These are phyloP conservation scores for Junonia oenone DNA, from an alignment of 2,888 invertebrate genomes.

Conservation along the genomic window DNA sequence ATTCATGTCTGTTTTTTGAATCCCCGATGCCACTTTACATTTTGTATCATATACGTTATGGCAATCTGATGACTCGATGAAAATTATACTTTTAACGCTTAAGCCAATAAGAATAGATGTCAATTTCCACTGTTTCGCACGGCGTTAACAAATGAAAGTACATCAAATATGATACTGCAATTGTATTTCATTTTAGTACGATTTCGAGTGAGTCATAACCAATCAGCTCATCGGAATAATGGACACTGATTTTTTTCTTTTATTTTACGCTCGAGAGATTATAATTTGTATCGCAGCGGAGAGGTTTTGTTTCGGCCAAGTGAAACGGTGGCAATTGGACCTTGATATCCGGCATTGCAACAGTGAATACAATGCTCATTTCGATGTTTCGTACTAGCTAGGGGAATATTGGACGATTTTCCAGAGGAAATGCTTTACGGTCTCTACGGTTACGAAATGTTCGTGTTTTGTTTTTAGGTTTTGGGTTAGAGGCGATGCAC, in stretches of 20 bases:
- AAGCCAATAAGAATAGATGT: not conserved
- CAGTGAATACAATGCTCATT: conserved; percentile 25
- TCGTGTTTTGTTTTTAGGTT: not conserved
- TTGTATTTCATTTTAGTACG: conserved; percentile 6
- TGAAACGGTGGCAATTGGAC: conserved; percentile 72
- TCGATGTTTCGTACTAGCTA: conserved; percentile 4
- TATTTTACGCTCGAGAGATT: conserved; percentile 36
- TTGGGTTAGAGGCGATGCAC: not conserved
- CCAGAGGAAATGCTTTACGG: conserved; percentile 1
- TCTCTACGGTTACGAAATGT: not conserved
- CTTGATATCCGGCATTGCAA: conserved; percentile 63
- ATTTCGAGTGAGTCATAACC: conserved; percentile 20
- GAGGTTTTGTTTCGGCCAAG: conserved; percentile 63
- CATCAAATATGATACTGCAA: conserved; percentile 8
- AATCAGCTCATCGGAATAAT: conserved; percentile 24
- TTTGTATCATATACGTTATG: not conserved
- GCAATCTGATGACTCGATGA: not conserved
- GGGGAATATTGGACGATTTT: conserved; percentile 1
- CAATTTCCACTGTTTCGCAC: not conserved
- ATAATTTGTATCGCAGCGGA: conserved; percentile 32
- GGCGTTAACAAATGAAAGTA: conserved; percentile 13
- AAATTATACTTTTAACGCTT: not conserved
- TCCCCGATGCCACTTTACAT: not conserved
- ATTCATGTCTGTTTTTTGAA: not conserved
- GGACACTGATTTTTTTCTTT: conserved; percentile 29